A percentile compares a stretch with the other conserved stretches of the same genome.
Evolutionary conservation across 2,113 vertebrate genomes (phyloP).

Genomic region (Ardeotis arabs): DNA sequence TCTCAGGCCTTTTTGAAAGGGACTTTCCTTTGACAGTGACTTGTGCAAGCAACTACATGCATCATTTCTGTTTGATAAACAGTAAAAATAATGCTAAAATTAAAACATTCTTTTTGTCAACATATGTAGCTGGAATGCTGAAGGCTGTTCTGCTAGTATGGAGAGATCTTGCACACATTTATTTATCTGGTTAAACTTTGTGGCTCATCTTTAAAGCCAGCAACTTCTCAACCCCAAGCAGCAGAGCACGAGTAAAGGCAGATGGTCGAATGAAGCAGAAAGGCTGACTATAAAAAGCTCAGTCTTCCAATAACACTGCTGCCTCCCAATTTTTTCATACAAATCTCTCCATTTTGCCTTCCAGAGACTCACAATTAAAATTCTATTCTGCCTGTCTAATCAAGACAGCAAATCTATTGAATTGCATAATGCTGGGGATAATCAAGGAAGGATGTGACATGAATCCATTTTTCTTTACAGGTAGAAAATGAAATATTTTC

Average conservation of each 20-base stretch:
- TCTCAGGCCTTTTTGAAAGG: slow-evolving; percentile 11
- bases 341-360: slow-evolving; percentile 59
- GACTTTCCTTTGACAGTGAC: slow-evolving; percentile 18
- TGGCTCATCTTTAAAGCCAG: slow-evolving; percentile 47
- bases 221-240: slow-evolving; percentile 60
- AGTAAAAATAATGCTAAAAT: slow-evolving; percentile 58
- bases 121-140: slow-evolving; percentile 37
- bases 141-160: slow-evolving; percentile 6
- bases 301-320: slow-evolving; percentile 41
- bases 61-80: slow-evolving; percentile 51
- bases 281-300: slow-evolving; percentile 62
- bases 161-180: slow-evolving; percentile 45
- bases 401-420: slow-evolving; percentile 71
- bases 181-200: slow-evolving; percentile 66
- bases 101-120: slow-evolving; percentile 51
- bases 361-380: slow-evolving; percentile 67
- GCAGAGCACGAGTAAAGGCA: slow-evolving; percentile 62
- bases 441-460: slow-evolving; percentile 69
- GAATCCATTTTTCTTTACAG: slow-evolving; percentile 65
- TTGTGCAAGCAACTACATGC: neutral
- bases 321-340: slow-evolving; percentile 41
- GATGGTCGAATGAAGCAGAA: slow-evolving; percentile 49
- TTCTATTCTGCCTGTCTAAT: slow-evolving; percentile 70
- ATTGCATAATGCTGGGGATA: slow-evolving; percentile 67
- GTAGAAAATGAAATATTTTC: slow-evolving; percentile 60